Percentiles rank a stretch among this genome's conserved stretches.
Conservation (phyloP, 2,888 invertebrate species). For the Gastrophysa polygoni region DNA sequence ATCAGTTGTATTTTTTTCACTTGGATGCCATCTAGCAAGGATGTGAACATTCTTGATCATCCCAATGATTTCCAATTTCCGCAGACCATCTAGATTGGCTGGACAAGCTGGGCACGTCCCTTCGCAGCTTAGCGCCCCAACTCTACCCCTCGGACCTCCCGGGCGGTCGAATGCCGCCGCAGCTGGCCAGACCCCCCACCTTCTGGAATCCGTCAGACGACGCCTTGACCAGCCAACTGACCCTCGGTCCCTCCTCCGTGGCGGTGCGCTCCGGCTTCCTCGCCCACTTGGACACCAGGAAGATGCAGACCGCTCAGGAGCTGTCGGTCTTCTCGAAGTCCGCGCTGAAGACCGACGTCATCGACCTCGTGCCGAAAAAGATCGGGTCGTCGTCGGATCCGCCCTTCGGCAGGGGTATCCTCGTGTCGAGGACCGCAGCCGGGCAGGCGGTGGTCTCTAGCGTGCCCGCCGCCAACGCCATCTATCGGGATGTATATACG, state of each 20-base stretch:
- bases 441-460: constrained; percentile 84
- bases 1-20: no score
- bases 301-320: constrained; percentile 77
- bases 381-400: constrained; percentile 86
- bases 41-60: not conserved
- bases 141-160: constrained; percentile 75
- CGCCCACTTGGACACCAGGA: constrained; percentile 78
- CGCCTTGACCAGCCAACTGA: constrained; percentile 61
- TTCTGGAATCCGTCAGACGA: constrained; percentile 61
- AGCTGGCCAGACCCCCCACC: constrained; percentile 65
- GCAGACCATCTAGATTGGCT: constrained; percentile 89
- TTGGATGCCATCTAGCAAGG: no score
- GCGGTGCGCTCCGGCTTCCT: constrained; percentile 84
- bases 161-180: constrained; percentile 70
- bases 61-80: no score
- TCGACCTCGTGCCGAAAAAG: constrained; percentile 74
- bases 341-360: constrained; percentile 78
- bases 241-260: constrained; percentile 62
- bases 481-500: constrained; percentile 90
- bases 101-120: constrained; percentile 81
- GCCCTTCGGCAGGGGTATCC: constrained; percentile 85
- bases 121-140: constrained; percentile 86
- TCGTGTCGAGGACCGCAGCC: constrained; percentile 79
- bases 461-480: constrained; percentile 88
- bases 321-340: constrained; percentile 81